Evolutionary conservation across 1,140 invertebrate genomes (phyloP), one percentile per base, ranked within the genome.

Genomic region (Pogonus chalceus): DNA sequence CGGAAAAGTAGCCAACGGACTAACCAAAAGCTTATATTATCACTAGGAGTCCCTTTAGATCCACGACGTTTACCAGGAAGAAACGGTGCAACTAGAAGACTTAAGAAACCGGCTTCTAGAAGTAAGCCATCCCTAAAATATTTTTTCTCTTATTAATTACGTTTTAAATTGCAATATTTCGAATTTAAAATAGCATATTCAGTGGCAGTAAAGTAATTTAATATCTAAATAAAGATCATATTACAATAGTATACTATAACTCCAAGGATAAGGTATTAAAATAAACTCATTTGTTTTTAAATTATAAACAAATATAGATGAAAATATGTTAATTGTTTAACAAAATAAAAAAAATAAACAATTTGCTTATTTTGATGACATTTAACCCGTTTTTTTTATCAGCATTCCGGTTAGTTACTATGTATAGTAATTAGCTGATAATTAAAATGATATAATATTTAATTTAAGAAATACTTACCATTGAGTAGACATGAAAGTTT

Each of bases 1-100:
- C 88, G 74, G 59, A 92, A 91, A 1, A 89, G 71, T 14, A 91
- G 72, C 87, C 88, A 91, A 51, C 79, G 77, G 1, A 90, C 76
- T 7, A 87, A 68, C 84, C 84, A 90, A 58, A 91, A 75, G 2
- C 77, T 78, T 10, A 90, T 67, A 20, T 69, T 56, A 65, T 84
- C 78, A 48, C 73, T 70, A 0, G 79, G 75, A 49, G 69, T 64
- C 47, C 54, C 53, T 59, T 63, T 61, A 22, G 64, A 58, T n/a
- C 58, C 58, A 49, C 65, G 72, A 35, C 59, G 54, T 58, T 71
- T 73, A 47, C 64, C 65, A 46, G 66, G 69, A 24, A 69, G 59
- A 12, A 69, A 74, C 1, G 87, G 87, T 23, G 88, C 85, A 20
- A 88, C 71, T 1, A 91, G 60, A 31, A 87, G 76, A 16, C 81